phyloP scores from a whole-genome alignment of 2,888 invertebrate species.

The Agapetus fuscipes region DNA sequence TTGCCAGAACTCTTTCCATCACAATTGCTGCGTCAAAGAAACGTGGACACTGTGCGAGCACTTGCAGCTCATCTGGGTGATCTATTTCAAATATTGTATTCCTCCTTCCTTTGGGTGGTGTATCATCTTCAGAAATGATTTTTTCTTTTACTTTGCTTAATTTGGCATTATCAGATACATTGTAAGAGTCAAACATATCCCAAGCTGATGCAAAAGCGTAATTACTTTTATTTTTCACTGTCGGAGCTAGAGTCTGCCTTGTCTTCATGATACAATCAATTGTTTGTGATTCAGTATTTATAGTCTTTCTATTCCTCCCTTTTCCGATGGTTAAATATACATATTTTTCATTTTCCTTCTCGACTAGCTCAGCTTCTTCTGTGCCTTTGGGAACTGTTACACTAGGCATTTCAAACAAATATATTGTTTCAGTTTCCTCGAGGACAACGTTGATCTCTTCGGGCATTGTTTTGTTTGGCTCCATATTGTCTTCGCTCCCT shows the following conservation, averaged over 20 bases:
- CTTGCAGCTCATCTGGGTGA: conserved; percentile 10
- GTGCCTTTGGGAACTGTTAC: conserved; percentile 51
- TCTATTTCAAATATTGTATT: conserved; percentile 28
- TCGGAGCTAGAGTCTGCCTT: conserved; percentile 50
- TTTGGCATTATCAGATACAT: too few relatives aligned
- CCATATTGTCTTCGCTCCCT: too few relatives aligned
- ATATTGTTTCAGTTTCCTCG: conserved; percentile 56
- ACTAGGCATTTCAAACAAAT: conserved; percentile 55
- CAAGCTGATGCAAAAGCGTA: conserved; percentile 62
- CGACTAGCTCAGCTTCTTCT: conserved; percentile 45
- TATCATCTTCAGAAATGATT: conserved; percentile 41
- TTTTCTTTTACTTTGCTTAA: too few relatives aligned
- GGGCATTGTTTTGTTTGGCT: too few relatives aligned
- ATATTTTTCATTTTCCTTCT: conserved; percentile 56
- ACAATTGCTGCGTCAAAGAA: conserved; percentile 56
- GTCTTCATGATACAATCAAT: conserved; percentile 49
- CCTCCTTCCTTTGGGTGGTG: conserved; percentile 27
- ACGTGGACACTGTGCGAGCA: conserved; percentile 11
- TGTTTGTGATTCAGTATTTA: conserved; percentile 64
- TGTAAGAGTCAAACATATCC: conserved; percentile 72
- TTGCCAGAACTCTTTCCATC: conserved; percentile 62
- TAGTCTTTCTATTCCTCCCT: conserved; percentile 56
- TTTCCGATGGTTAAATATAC: conserved; percentile 57
- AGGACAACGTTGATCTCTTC: too few relatives aligned
- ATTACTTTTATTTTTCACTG: conserved; percentile 44